Percentiles rank a stretch among this genome's conserved stretches.
phyloP scores from a whole-genome alignment of 2,797 vertebrate species.

The Lateolabrax maculatus region DNA sequence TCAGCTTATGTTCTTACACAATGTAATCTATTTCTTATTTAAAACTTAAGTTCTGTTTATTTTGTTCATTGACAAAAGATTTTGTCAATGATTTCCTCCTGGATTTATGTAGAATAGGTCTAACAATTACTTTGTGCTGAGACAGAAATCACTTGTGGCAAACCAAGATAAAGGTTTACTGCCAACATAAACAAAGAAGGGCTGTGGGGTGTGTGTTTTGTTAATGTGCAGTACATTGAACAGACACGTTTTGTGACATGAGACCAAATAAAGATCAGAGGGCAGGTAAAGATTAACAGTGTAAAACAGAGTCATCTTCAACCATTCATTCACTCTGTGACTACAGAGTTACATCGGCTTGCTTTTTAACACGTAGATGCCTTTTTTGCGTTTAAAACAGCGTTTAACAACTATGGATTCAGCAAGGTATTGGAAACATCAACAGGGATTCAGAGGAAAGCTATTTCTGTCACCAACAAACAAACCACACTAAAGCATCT shows the following conservation, averaged over 20 bases:
- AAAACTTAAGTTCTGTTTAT: neutral
- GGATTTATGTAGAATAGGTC: neutral
- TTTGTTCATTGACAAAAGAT: too few species aligned
- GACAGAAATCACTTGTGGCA: neutral
- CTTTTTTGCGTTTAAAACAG: neutral
- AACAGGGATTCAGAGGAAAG: too few species aligned
- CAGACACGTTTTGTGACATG: neutral
- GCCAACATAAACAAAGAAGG: neutral
- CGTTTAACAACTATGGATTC: neutral
- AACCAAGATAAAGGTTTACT: too few species aligned
- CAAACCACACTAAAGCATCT: neutral
- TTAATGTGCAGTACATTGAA: neutral
- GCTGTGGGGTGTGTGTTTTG: neutral
- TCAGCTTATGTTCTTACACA: too few species aligned
- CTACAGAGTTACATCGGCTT: too few species aligned
- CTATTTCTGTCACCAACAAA: too few species aligned
- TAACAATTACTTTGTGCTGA: neutral
- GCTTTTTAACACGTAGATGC: neutral
- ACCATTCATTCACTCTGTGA: too few species aligned
- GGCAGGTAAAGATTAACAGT: constrained; percentile 40
- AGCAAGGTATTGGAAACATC: neutral
- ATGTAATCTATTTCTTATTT: neutral
- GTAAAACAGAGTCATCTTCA: neutral
- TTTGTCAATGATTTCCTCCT: too few species aligned
- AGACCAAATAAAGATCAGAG: constrained; percentile 1